phyloP scores from a whole-genome alignment of 2,113 vertebrate genomes.

The pig (Sus scrofa) region T2T-Sscrofa CM000816.6:110720001-110720500 shows the following conservation, averaged over 20 bases:
- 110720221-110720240: too few species aligned
- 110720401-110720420: too few species aligned
- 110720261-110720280: too few species aligned
- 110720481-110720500: neutral
- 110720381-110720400: too few species aligned
- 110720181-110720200: neutral
- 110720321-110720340: too few species aligned
- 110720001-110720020: neutral
- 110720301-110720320: too few species aligned
- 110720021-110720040: constrained; percentile 22
- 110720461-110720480: neutral
- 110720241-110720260: too few species aligned
- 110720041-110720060: constrained; percentile 30
- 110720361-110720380: too few species aligned
- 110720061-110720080: neutral
- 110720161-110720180: neutral
- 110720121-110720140: neutral
- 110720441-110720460: neutral
- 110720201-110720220: too few species aligned
- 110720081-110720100: neutral
- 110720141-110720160: neutral
- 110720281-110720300: too few species aligned
- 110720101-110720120: neutral
- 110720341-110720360: too few species aligned
- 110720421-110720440: neutral